Evolutionary conservation across 1,140 invertebrate species (phyloP).

Genomic region (Chelonus insularis): DNA sequence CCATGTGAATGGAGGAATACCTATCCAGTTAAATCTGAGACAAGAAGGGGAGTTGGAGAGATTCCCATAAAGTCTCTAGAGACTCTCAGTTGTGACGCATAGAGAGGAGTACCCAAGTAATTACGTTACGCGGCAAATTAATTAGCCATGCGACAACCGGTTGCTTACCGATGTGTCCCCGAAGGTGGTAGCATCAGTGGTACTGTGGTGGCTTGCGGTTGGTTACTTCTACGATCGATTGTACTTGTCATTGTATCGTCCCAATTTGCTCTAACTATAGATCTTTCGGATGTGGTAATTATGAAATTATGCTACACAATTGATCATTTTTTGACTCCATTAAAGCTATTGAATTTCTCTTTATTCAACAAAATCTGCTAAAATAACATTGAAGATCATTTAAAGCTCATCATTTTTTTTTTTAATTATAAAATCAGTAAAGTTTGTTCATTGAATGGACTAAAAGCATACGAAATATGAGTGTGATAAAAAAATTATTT

Average conservation of each 20-base stretch:
- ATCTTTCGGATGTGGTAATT: too few species aligned
- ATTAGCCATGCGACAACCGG: slow-evolving; percentile 45
- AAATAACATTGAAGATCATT: too few species aligned
- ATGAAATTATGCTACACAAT: too few species aligned
- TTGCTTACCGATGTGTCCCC: slow-evolving; percentile 42
- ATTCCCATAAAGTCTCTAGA: slow-evolving; percentile 18
- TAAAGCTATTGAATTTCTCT: too few species aligned
- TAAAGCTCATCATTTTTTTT: too few species aligned
- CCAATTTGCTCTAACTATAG: background rate
- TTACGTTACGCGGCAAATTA: slow-evolving; percentile 51
- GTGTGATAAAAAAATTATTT: too few species aligned
- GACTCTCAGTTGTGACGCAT: slow-evolving; percentile 11
- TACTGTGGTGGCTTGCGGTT: slow-evolving; percentile 28
- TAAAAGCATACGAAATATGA: too few species aligned
- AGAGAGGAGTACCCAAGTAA: slow-evolving; percentile 37
- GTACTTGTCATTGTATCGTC: slow-evolving; percentile 5
- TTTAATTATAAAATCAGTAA: too few species aligned
- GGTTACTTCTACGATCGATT: slow-evolving; percentile 23
- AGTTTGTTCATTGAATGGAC: too few species aligned
- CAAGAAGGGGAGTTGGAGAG: background rate
- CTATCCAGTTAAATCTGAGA: slow-evolving; percentile 9
- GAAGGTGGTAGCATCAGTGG: slow-evolving; percentile 34
- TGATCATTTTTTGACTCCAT: too few species aligned
- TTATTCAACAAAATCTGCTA: too few species aligned
- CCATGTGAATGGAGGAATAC: too few species aligned